Base-by-base conservation (phyloP, 2,113 vertebrate species). In the Penelope pileata region DNA sequence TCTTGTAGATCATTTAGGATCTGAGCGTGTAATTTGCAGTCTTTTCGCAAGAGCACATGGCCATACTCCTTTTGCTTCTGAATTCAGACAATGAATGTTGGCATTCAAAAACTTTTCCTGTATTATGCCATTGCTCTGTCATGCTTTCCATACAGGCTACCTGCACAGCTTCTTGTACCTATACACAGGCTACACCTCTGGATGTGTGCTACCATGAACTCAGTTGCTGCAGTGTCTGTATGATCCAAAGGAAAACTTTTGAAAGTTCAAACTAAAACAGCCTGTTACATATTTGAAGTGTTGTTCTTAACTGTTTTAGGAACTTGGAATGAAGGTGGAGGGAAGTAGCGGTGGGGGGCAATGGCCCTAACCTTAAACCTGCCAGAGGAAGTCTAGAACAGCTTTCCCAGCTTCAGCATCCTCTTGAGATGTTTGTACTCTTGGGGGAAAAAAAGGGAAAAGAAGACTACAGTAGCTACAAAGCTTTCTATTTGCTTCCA, bases 391-490 rank as follows among this genome's bases (percentile, higher is more conserved):
- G 17, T 6, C 64, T 75, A 70, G 27, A 58, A 63, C 16, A 68
- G 1, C 18, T 21, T 4, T 15, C 14, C 7, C 34, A 53, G 69
- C 64, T 64, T 72, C 48, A 62, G 2, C 16, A 32, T 24, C 10
- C 3, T 36, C 21, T 79, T 63, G 19, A 36, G 19, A 67, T 43
- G 12, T 48, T 66, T 81, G 4, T 66, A n/a, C 9, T 45, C 27
- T 51, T 47, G 3, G 0, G 12, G 2, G 1, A 27, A 2, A 5
- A 43, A 53, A 9, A 2, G 3, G 42, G 73, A 30, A 47, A n/a
- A 34, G 54, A 64, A 76, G 85, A 21, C 36, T 76, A 9, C 42
- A 82, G 3, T 59, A 74, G 32, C 22, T 42, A 27, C 15, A 77
- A 45, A 82, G 22, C 21, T 12, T 62, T 59, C 8, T 43, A 27